phyloP scores from a whole-genome alignment of 2,113 vertebrate species.

The Ceratotherium simum region DNA sequence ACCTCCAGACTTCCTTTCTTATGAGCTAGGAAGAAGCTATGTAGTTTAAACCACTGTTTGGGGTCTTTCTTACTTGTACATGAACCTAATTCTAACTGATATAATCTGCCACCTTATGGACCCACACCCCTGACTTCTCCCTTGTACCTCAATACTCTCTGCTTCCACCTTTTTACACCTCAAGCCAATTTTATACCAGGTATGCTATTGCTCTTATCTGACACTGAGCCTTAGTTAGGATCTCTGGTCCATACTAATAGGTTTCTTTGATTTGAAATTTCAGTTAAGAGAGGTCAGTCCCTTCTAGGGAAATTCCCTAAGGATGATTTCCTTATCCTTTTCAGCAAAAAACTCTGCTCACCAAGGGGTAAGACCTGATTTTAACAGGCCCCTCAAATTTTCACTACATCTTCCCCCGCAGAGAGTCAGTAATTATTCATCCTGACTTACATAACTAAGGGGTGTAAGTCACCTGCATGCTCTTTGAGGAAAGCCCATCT shows the following conservation, averaged over 20 bases:
- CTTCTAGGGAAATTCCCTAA: background rate
- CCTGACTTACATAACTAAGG: background rate
- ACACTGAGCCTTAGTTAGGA: background rate
- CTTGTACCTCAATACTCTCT: background rate
- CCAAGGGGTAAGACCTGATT: background rate
- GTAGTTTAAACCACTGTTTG: background rate
- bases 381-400: background rate
- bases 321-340: background rate
- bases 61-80: background rate
- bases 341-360: background rate
- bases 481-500: background rate
- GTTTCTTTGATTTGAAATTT: slow-evolving; percentile 17
- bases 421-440: background rate
- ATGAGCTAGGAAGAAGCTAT: background rate
- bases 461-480: background rate
- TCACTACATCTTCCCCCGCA: background rate
- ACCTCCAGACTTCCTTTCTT: background rate
- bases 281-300: background rate
- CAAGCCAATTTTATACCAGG: background rate
- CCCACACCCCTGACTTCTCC: background rate
- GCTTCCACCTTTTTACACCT: background rate
- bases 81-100: background rate
- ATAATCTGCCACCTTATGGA: background rate
- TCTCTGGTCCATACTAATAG: background rate
- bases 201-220: background rate